phyloP scores from a whole-genome alignment of 2,797 vertebrate species.

The Antrozous pallidus region DNA sequence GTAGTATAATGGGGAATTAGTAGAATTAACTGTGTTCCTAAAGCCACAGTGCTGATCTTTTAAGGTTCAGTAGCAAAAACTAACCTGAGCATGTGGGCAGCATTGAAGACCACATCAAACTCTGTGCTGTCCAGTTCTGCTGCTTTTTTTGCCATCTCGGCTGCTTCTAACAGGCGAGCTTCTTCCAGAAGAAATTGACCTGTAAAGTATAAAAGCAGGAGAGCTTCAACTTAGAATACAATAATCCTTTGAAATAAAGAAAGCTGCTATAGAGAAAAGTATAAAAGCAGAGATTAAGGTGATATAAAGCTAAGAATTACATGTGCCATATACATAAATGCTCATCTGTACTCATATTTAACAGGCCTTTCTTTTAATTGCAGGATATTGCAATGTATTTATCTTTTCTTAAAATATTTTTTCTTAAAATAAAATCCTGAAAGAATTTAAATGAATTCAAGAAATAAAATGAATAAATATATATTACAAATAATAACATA shows the following conservation, averaged over 20 bases:
- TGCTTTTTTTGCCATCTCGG: constrained; percentile 97
- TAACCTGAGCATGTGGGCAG: constrained; percentile 99
- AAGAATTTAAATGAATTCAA: background rate
- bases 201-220: constrained; percentile 73
- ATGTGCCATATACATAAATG: background rate
- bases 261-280: background rate
- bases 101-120: constrained; percentile 98
- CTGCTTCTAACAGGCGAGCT: constrained; percentile 93
- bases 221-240: constrained; percentile 16
- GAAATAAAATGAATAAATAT: constrained; percentile 14
- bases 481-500: background rate
- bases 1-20: background rate
- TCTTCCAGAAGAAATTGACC: constrained; percentile 99
- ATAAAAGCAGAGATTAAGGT: background rate
- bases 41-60: background rate
- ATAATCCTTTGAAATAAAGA: background rate
- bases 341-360: background rate
- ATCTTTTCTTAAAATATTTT: background rate
- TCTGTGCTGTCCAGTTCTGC: constrained; percentile 93
- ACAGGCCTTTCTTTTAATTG: background rate
- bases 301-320: background rate
- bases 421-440: background rate
- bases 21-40: background rate
- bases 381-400: background rate
- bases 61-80: constrained; percentile 50